These are phyloP conservation scores for Catharus minimus DNA, from an alignment of 2,113 vertebrate species.

Conservation along the genomic window DNA sequence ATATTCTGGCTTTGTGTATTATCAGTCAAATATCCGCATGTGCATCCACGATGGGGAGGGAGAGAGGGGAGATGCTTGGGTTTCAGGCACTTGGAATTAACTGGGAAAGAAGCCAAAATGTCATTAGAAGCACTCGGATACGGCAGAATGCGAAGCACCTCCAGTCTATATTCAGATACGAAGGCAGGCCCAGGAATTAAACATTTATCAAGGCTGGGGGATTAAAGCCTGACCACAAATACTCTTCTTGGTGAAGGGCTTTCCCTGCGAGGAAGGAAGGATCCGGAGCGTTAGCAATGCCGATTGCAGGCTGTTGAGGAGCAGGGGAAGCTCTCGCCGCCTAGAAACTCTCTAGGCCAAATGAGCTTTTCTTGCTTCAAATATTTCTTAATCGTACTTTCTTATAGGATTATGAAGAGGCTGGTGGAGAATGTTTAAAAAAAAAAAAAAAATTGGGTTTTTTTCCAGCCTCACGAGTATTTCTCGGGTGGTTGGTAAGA, in stretches of 20 bases:
- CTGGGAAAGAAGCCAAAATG: slow-evolving; percentile 72
- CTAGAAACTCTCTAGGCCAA: slow-evolving; percentile 42
- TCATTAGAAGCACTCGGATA: slow-evolving; percentile 63
- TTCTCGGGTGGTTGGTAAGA: slow-evolving; percentile 51
- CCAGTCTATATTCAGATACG: slow-evolving; percentile 45
- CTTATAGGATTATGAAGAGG: slow-evolving; percentile 67
- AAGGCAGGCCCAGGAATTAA: slow-evolving; percentile 63
- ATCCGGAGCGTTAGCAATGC: slow-evolving; percentile 8
- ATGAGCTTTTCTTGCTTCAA: slow-evolving; percentile 61
- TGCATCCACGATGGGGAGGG: slow-evolving; percentile 31
- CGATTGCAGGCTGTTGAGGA: background rate
- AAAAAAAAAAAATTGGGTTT: background rate
- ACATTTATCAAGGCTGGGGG: slow-evolving; percentile 51
- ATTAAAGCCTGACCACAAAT: slow-evolving; percentile 66
- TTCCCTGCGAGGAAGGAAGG: slow-evolving; percentile 37
- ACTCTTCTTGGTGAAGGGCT: slow-evolving; percentile 45
- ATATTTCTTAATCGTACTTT: slow-evolving; percentile 72
- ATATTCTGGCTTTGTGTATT: slow-evolving; percentile 38
- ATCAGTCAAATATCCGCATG: slow-evolving; percentile 44
- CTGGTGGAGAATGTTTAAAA: slow-evolving; percentile 48
- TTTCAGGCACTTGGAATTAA: slow-evolving; percentile 59
- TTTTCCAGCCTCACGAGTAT: slow-evolving; percentile 2
- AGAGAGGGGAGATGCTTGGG: slow-evolving; percentile 26
- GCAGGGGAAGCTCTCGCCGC: background rate
- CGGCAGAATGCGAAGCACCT: slow-evolving; percentile 42